A percentile compares a stretch with the other conserved stretches of the same genome.
phyloP scores from a whole-genome alignment of 2,113 vertebrate genomes.

The Electrona antarctica region DNA sequence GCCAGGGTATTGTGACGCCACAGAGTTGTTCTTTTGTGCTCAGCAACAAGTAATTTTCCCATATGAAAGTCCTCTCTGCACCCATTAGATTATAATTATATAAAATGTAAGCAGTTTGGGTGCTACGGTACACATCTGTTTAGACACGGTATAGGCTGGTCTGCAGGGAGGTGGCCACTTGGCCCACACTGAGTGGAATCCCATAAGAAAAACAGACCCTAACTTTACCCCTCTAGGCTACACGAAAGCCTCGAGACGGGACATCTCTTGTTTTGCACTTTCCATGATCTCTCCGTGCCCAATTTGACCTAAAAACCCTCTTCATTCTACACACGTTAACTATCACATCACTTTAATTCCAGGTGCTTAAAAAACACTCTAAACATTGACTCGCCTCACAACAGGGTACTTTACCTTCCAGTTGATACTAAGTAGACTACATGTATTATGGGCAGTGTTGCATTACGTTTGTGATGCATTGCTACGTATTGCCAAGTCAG shows the following conservation, averaged over 20 bases:
- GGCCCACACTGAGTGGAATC: too few species aligned
- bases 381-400: background rate
- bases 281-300: conserved; percentile 39
- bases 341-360: conserved; percentile 1
- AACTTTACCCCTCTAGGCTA: background rate
- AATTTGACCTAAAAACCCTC: conserved; percentile 6
- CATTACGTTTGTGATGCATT: background rate
- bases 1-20: conserved; percentile 75
- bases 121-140: conserved; percentile 31
- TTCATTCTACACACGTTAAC: conserved; percentile 24
- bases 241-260: background rate
- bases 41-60: conserved; percentile 72
- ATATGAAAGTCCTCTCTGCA: conserved; percentile 81
- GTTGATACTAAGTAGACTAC: conserved; percentile 21
- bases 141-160: too few species aligned
- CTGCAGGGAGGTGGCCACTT: too few species aligned
- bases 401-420: conserved; percentile 48
- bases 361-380: conserved; percentile 41
- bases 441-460: conserved; percentile 14
- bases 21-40: conserved; percentile 71
- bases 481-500: conserved; percentile 20
- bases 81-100: conserved; percentile 60
- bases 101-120: conserved; percentile 29
- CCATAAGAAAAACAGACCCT: background rate
- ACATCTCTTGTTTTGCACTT: conserved; percentile 65